Base-by-base conservation (phyloP, 2,113 vertebrate genomes). In the Toxotes jaculatrix region DNA sequence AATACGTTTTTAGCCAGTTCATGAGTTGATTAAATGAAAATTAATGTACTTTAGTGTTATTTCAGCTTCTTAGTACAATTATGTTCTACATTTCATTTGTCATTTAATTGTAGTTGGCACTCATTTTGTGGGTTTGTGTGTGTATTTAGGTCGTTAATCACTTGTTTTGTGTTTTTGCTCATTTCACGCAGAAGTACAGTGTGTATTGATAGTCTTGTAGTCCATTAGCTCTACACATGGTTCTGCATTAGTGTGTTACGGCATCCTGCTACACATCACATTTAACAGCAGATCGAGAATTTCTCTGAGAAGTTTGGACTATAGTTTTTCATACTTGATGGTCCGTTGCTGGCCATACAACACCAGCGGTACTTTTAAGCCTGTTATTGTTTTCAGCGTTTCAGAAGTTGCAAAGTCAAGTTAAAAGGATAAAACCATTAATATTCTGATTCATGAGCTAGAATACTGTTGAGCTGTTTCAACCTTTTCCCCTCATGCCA, bases 11-110 rank as follows among this genome's bases (percentile, higher is more conserved):
- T 11, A 73, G 38, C 62, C 49, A 8, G 8, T 31, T 70, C 57
- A 61, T 82, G 34, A 86, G 51, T 71, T 80, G 80, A 81, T 78
- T 19, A 77, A 83, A 84, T 88, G 45, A 79, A 84, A 83, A 90
- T 89, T 36, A 68, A 83, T 91, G 63, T 77, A 72, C 74, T 85
- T 69, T n/a, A 61, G 36, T 8, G 23, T 45, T n/a, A 21, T 83
- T 86, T 75, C 47, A 82, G 62, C 68, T 53, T 67, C 45, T 56
- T 57, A 23, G 71, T 76, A 43, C 13, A 77, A 79, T 64, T 80
- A 40, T 51, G 16, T 68, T 57, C n/a, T 43, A 7, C 32, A 77
- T 51, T 55, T 73, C 47, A 87, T 87, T 88, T 79, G 57, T 79
- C 65, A 76, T 83, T 65, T 59, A 51, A 68, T 81, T 83, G 43